Conservation (phyloP, 2,113 vertebrate genomes). For the Lichenostomus cassidix region DNA sequence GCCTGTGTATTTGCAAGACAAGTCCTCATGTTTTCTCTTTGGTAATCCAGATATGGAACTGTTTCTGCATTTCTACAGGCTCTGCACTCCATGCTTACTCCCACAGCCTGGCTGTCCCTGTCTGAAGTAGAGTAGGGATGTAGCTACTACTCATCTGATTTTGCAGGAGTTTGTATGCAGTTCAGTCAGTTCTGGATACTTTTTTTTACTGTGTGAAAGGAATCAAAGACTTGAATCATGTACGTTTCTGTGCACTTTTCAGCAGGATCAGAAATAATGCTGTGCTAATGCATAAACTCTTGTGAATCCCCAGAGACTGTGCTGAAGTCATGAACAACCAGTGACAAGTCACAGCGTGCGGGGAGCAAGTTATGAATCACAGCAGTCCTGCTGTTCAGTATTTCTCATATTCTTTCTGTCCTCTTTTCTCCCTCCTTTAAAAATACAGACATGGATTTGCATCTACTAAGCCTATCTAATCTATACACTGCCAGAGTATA, state of each 20-base stretch:
- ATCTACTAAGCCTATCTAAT: slow-evolving; percentile 7
- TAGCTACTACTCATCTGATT: background rate
- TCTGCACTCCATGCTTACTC: fast-evolving
- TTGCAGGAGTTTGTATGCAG: background rate
- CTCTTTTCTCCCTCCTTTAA: background rate
- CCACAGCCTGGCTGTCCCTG: background rate
- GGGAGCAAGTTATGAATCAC: slow-evolving; percentile 24
- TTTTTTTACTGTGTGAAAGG: background rate
- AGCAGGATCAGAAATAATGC: slow-evolving; percentile 20
- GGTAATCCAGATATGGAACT: background rate
- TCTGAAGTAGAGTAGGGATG: background rate
- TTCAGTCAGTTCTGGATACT: background rate
- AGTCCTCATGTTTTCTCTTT: background rate
- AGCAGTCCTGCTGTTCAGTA: background rate
- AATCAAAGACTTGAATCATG: background rate
- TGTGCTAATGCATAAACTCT: slow-evolving; percentile 36
- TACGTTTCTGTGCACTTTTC: background rate
- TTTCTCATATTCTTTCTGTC: background rate
- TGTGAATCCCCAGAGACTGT: slow-evolving; percentile 8
- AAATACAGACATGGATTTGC: slow-evolving; percentile 5
- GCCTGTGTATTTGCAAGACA: background rate
- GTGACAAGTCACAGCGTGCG: slow-evolving; percentile 22
- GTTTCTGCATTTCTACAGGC: fast-evolving
- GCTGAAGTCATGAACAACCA: slow-evolving; percentile 38
- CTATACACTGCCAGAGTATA: background rate